Percentiles rank a stretch among this genome's conserved stretches.
These are phyloP conservation scores for Apteryx owenii DNA, from an alignment of 2,113 vertebrate species.

Conservation along the genomic window DNA sequence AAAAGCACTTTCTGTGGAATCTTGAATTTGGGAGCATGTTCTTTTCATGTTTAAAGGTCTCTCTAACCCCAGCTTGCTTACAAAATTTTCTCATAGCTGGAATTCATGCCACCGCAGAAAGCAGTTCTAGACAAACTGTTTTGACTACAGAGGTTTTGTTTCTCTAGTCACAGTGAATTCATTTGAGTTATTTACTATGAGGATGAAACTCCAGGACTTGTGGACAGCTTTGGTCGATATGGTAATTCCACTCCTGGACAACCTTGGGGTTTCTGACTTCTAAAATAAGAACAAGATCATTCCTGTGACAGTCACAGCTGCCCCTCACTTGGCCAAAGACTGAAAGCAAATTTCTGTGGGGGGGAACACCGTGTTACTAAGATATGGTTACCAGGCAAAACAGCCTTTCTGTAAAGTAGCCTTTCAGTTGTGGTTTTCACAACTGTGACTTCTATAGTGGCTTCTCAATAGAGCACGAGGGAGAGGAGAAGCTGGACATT, in stretches of 20 bases:
- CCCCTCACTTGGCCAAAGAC: neutral
- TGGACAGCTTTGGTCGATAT: neutral
- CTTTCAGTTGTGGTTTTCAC: neutral
- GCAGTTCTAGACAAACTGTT: neutral
- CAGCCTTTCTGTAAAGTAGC: neutral
- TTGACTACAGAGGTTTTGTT: neutral
- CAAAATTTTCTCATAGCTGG: neutral
- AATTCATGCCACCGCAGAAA: neutral
- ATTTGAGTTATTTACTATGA: neutral
- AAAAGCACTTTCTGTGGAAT: neutral
- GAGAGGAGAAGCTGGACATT: neutral
- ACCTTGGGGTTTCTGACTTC: neutral
- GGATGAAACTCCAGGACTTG: neutral
- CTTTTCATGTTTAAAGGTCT: neutral
- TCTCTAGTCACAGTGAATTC: neutral
- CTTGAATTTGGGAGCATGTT: neutral
- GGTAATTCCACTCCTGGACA: neutral
- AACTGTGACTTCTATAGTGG: neutral
- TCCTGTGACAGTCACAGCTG: neutral
- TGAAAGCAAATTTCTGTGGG: neutral
- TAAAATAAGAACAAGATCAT: fast-evolving
- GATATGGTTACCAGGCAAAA: neutral
- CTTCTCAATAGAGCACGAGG: neutral
- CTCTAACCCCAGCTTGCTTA: neutral
- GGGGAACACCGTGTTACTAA: neutral